Conservation (phyloP, 2,888 invertebrate species). For the Molorchus minor region DNA sequence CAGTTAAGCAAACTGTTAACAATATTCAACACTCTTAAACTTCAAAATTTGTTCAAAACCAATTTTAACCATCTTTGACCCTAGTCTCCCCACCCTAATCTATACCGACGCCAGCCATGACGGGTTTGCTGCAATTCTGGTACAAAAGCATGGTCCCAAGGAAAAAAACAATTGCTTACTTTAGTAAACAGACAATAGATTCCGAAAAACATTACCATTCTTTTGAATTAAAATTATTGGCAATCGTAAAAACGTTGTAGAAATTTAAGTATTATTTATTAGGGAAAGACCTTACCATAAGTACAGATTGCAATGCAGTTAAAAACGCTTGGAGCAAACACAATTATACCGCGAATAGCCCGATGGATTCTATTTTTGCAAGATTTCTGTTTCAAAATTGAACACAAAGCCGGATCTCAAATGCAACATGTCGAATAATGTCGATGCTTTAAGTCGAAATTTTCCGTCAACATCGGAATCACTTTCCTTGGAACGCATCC, state of each 20-base stretch:
- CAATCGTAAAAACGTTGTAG: constrained; percentile 29
- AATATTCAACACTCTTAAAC: constrained; percentile 25
- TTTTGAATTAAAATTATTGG: constrained; percentile 28
- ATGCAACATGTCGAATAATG: too few relatives aligned
- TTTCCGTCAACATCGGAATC: too few relatives aligned
- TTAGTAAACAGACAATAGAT: constrained; percentile 30
- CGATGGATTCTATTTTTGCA: background rate
- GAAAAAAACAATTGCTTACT: constrained; percentile 21
- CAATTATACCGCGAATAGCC: constrained; percentile 9
- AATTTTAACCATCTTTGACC: constrained; percentile 33
- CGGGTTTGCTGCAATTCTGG: constrained; percentile 36
- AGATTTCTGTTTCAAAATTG: too few relatives aligned
- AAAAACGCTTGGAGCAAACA: constrained; percentile 19
- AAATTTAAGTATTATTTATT: constrained; percentile 29
- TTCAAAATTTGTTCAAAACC: constrained; percentile 25
- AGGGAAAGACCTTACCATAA: constrained; percentile 21
- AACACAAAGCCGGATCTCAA: too few relatives aligned
- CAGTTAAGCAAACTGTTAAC: background rate
- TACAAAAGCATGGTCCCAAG: constrained; percentile 20
- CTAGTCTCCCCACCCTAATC: constrained; percentile 25
- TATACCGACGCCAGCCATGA: constrained; percentile 25
- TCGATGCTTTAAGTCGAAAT: too few relatives aligned
- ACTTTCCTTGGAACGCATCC: too few relatives aligned
- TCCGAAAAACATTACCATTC: constrained; percentile 26
- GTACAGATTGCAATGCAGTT: constrained; percentile 31